Conservation (phyloP, 2,113 vertebrate genomes). For the Cariama cristata region DNA sequence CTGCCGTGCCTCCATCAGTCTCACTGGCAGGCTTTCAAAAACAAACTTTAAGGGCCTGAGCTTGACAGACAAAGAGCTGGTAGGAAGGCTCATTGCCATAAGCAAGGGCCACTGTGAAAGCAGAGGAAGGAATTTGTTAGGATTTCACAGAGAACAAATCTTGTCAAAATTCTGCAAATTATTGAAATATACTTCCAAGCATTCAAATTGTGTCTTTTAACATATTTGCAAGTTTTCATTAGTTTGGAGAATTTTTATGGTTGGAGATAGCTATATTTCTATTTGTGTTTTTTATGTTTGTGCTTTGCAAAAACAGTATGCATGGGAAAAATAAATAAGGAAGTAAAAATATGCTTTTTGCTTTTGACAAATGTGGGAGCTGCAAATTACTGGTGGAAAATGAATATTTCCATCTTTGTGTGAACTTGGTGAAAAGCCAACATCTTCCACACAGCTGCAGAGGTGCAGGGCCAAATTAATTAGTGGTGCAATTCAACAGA, state of each 20-base stretch:
- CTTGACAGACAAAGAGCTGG: background rate
- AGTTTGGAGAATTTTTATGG: conserved; percentile 38
- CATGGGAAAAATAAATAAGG: conserved; percentile 52
- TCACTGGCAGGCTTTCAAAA: background rate
- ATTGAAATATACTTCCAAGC: conserved; percentile 10
- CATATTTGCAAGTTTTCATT: conserved; percentile 49
- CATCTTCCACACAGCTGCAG: conserved; percentile 68
- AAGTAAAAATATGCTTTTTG: conserved; percentile 61
- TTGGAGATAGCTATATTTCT: conserved; percentile 31
- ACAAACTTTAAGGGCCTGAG: background rate
- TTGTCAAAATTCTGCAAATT: conserved; percentile 4
- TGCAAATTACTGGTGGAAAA: conserved; percentile 60
- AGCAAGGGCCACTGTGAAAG: background rate
- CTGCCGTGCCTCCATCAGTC: background rate
- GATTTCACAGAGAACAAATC: background rate
- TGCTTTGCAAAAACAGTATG: conserved; percentile 53
- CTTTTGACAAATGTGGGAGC: conserved; percentile 48
- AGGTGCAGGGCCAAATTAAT: conserved; percentile 66
- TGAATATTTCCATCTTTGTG: conserved; percentile 66
- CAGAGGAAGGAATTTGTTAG: background rate
- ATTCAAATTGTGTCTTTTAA: conserved; percentile 16
- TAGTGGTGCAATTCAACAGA: conserved; percentile 31
- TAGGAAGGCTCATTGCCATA: background rate
- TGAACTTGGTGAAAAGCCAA: conserved; percentile 68
- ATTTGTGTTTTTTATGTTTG: conserved; percentile 1